Percentiles rank a stretch among this genome's conserved stretches.
Evolutionary conservation across 2,113 vertebrate genomes (phyloP).

Genomic region (Microcebus lehilahytsara): DNA sequence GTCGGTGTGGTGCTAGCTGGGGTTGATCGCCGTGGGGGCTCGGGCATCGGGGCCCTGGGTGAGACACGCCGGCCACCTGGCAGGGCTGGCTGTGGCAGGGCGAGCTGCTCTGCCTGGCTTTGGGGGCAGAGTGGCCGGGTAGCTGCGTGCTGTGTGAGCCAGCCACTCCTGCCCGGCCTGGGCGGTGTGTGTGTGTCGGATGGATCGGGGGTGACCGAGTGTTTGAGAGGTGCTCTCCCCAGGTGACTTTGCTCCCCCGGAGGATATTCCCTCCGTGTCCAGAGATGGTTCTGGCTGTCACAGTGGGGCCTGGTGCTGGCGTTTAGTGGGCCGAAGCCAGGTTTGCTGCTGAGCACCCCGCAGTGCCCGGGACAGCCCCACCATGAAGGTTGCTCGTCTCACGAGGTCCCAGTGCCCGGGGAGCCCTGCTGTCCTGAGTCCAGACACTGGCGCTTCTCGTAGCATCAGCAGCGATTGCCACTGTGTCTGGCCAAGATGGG

Average conservation of each 20-base stretch:
- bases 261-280: not conserved
- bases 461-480: not conserved
- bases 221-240: fast-evolving
- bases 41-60: not conserved
- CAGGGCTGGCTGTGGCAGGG: not conserved
- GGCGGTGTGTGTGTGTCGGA: fast-evolving
- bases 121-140: not conserved
- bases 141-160: fast-evolving
- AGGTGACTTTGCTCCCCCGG: not conserved
- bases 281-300: not conserved
- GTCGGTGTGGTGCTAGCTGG: not conserved
- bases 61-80: not conserved
- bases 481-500: not conserved
- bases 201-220: not conserved
- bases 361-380: not conserved
- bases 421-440: fast-evolving
- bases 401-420: not conserved
- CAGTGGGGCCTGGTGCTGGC: too few species aligned
- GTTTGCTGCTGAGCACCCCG: not conserved
- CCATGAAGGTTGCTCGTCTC: too few species aligned
- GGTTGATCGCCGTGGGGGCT: not conserved
- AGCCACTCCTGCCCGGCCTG: fast-evolving
- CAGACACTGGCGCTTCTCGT: not conserved
- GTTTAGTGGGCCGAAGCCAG: not conserved
- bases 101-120: fast-evolving